A percentile compares a stretch with the other conserved stretches of the same genome.
phyloP scores from a whole-genome alignment of 2,888 invertebrate species.

The Lasioglossum calceatum region DNA sequence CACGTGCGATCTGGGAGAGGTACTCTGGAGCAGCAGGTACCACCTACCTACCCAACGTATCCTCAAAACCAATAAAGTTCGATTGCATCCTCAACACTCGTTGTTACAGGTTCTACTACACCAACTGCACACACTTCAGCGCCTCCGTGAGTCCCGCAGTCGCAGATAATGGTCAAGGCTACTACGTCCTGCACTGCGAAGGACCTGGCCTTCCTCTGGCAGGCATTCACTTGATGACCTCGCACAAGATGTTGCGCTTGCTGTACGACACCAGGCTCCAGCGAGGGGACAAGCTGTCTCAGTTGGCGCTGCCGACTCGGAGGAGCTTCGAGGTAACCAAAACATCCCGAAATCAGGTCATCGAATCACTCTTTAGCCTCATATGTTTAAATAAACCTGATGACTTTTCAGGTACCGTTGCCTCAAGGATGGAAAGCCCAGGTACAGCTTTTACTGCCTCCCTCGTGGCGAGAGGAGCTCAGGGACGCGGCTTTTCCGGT shows the following conservation, averaged over 20 bases:
- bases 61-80: neutral
- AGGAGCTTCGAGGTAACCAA: conserved; percentile 90
- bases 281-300: conserved; percentile 88
- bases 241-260: conserved; percentile 91
- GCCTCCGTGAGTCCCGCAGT: conserved; percentile 88
- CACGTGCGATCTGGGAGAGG: conserved; percentile 92
- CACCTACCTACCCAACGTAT: neutral
- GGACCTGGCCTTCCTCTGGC: conserved; percentile 96
- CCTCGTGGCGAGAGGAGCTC: conserved; percentile 94
- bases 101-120: conserved; percentile 87
- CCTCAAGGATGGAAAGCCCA: conserved; percentile 94
- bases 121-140: conserved; percentile 94
- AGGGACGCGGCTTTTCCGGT: conserved; percentile 95
- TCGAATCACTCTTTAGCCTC: too few relatives aligned
- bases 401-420: conserved; percentile 86
- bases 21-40: conserved; percentile 92
- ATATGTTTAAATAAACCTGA: neutral
- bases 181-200: conserved; percentile 94
- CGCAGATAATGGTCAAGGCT: conserved; percentile 73
- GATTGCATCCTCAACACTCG: neutral
- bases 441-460: conserved; percentile 94
- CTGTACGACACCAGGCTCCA: conserved; percentile 89
- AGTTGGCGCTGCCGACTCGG: conserved; percentile 93
- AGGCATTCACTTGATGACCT: conserved; percentile 90
- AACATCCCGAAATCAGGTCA: too few relatives aligned